Evolutionary conservation across 1,140 invertebrate genomes (phyloP), one percentile per base, ranked within the genome.

Genomic region (Akabosia matsudoensis): DNA sequence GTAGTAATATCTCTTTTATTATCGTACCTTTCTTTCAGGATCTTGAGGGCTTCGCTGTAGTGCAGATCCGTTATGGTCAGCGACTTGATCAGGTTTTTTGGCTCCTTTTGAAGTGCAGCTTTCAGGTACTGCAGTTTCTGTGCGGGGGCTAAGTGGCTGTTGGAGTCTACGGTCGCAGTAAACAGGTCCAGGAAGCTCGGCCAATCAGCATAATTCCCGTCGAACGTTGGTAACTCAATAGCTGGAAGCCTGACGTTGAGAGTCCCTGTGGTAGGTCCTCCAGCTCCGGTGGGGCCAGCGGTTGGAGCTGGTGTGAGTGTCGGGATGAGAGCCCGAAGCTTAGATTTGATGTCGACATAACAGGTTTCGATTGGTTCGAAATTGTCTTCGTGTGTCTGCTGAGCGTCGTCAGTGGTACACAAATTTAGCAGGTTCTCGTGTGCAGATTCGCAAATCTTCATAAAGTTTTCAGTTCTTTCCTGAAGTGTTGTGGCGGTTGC

Each of bases 1-100:
- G 83, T 73, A 51, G 82, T 76, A 0, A 85, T 76, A 13, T 82
- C 26, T 16, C 75, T 67, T 64, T 82, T 81, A 45, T 83, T 82
- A 13, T 67, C 28, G 31, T 67, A 67, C 28, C 61, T 67, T 28
- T 7, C 61, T 67, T 67, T 31, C 22, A 67, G 61, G 26, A 31
- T 4, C 1, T 67, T 30, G 26, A 7, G 31, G 31, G 61, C 61
- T 7, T 7, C 4, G 13, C 4, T 2, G 61, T 67, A 67, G 61
- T 67, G 28, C 10, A 7, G 10, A 30, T 67, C 28, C 10, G 22
- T 30, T 14, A 30, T 67, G 24, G 28, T 2, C 7, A 67, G 61
- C 1, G 24, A 28, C 7, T 10, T 1, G 61, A 67, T 28, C 10
- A 67, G 61, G 3, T 2, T 31, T 2, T 4, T 7, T 1, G 61